These are phyloP conservation scores for Ligdia adustata DNA, from an alignment of 2,888 invertebrate species.

Conservation along the genomic window DNA sequence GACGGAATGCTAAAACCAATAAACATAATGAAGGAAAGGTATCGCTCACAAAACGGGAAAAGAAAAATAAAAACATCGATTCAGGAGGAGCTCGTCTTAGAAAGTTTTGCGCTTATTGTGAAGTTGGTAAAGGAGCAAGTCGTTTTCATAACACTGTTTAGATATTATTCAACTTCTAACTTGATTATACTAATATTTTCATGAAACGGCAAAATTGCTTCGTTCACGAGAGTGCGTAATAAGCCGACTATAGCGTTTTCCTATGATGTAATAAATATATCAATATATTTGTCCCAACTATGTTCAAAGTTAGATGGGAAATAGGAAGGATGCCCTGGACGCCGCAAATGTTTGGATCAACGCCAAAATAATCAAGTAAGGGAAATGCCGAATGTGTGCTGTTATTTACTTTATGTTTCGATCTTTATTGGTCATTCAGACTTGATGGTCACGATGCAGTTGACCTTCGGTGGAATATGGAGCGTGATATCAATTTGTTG, in stretches of 20 bases:
- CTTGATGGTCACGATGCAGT: slow-evolving; percentile 51
- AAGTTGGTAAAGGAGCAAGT: slow-evolving; percentile 30
- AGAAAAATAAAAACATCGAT: slow-evolving; percentile 36
- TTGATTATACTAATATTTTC: slow-evolving; percentile 23
- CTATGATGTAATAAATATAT: slow-evolving; percentile 41
- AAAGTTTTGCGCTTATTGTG: slow-evolving; percentile 28
- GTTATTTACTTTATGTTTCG: slow-evolving; percentile 62
- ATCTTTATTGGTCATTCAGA: slow-evolving; percentile 58
- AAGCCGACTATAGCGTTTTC: slow-evolving; percentile 21
- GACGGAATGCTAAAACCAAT: slow-evolving; percentile 32
- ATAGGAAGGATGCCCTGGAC: slow-evolving; percentile 47
- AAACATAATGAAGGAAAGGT: slow-evolving; percentile 38
- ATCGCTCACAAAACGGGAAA: slow-evolving; percentile 33
- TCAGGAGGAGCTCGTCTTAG: slow-evolving; percentile 25
- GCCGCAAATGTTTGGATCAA: slow-evolving; percentile 59
- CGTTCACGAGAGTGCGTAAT: neutral
- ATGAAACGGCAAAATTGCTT: neutral
- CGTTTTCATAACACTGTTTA: slow-evolving; percentile 27
- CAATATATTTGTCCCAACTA: slow-evolving; percentile 50
- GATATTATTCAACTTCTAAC: slow-evolving; percentile 12
- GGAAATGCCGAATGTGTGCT: slow-evolving; percentile 56
- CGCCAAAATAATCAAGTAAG: slow-evolving; percentile 75
- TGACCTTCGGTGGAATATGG: slow-evolving; percentile 60
- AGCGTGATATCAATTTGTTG: slow-evolving; percentile 44
- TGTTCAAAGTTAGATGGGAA: slow-evolving; percentile 51